Conservation (phyloP, 1,140 invertebrate species). For the Drosophila sproati region DNA sequence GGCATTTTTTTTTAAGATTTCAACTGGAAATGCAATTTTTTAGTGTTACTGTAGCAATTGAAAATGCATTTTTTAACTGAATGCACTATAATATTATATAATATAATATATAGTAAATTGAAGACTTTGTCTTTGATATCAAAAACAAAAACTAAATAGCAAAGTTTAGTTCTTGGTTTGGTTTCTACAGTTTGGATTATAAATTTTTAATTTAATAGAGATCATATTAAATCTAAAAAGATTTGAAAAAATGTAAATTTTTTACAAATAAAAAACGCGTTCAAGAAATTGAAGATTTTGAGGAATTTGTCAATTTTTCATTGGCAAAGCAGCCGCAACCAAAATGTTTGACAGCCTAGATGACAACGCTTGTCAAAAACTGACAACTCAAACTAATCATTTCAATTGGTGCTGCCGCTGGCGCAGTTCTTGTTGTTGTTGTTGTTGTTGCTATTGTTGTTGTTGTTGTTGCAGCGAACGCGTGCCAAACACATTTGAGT, state of each 20-base stretch:
- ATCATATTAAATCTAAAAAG: neutral
- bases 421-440: neutral
- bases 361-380: constrained; percentile 77
- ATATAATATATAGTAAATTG: too few species aligned
- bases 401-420: constrained; percentile 43
- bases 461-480: constrained; percentile 41
- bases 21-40: too few species aligned
- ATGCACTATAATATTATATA: too few species aligned
- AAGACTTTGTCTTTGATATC: too few species aligned
- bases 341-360: constrained; percentile 78
- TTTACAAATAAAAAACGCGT: constrained; percentile 23
- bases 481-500: constrained; percentile 66
- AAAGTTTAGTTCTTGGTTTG: constrained; percentile 10
- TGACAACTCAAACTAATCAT: constrained; percentile 79
- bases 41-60: too few species aligned
- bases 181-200: constrained; percentile 31
- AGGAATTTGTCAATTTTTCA: constrained; percentile 71
- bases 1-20: too few species aligned
- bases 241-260: neutral
- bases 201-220: too few species aligned
- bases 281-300: constrained; percentile 44
- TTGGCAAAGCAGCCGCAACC: constrained; percentile 51
- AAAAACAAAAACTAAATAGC: too few species aligned
- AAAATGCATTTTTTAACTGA: too few species aligned
- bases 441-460: constrained; percentile 14